Conservation (phyloP, 2,888 invertebrate genomes). For the Campoplex nolae region DNA sequence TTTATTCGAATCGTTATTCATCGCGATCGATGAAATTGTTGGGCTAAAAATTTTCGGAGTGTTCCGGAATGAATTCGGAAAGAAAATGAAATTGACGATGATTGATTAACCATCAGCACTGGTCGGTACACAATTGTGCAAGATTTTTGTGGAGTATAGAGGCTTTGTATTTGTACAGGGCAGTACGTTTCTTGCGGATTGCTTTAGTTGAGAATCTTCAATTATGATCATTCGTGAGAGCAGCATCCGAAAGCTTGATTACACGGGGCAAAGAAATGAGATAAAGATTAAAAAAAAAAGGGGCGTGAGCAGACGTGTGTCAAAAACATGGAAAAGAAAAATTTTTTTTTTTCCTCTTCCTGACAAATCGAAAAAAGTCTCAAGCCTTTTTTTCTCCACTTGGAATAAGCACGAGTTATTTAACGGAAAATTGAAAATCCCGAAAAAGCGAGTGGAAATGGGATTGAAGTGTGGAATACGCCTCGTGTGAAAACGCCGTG, state of each 20-base stretch:
- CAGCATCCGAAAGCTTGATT: conserved; percentile 37
- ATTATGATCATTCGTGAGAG: conserved; percentile 47
- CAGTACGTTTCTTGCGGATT: conserved; percentile 38
- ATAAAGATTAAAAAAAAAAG: not conserved
- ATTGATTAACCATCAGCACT: not conserved
- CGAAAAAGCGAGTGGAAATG: not conserved
- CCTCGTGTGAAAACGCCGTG: conserved; percentile 16
- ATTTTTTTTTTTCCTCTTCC: not conserved
- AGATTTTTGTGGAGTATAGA: not conserved
- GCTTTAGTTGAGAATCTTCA: conserved; percentile 62
- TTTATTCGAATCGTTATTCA: too few species aligned
- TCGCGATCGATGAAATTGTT: too few species aligned
- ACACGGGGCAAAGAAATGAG: not conserved
- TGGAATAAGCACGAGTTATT: not conserved
- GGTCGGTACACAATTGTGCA: not conserved
- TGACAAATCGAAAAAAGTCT: not conserved
- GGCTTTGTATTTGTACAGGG: conserved; percentile 13
- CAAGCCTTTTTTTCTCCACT: not conserved
- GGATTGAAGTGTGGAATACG: conserved; percentile 13
- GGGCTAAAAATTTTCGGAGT: too few species aligned
- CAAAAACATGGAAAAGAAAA: not conserved
- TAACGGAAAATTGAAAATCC: not conserved
- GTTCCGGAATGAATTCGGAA: not conserved
- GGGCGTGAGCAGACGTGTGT: not conserved
- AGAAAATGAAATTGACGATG: not conserved